Evolutionary conservation across 2,888 invertebrate genomes (phyloP), one percentile per base, ranked within the genome.

Genomic region (Platyscelio sp.): DNA sequence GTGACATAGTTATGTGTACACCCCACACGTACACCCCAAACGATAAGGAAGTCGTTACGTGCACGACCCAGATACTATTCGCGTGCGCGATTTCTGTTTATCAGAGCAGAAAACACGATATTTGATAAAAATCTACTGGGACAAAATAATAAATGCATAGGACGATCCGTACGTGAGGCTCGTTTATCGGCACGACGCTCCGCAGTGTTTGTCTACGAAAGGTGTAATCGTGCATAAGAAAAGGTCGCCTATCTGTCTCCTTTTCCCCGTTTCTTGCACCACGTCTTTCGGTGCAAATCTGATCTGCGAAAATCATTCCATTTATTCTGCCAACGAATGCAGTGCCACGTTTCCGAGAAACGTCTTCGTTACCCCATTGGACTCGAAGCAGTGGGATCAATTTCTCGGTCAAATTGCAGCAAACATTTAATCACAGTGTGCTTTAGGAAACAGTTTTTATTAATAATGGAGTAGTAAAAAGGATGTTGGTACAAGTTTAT

Each of bases 111-210:
- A 86, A 77, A 74, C 70, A 54, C 84, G 77, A 85, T 76, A 75
- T 82, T 85, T 82, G 81, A 85, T 85, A 81, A 78, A 78, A 82
- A 85, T 82, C 76, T 75, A 51, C 70, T 43, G 74, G 65, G 78
- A 75, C 78, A 51, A 85, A 82, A 85, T 85, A 85, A 85, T 85
- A 82, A 82, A 85, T 85, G 85, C 78, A 85, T 80, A 63, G 77
- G 76, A 77, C 84, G 74, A 77, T 27, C 38, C 61, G 58, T 76
- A 80, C 84, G 80, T 78, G 85, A 70, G 60, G 65, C 74, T 75
- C 78, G 75, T 85, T 85, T 81, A 81, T 85, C 85, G 77, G 33
- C 54, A 29, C 70, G 56, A 22, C 51, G 74, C 67, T 70, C 38
- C 38, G 46, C 60, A 70, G 68, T 74, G 78, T 75, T 85, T 81